phyloP scores from a whole-genome alignment of 2,888 invertebrate species.

The Malthinus seriepunctatus region DNA sequence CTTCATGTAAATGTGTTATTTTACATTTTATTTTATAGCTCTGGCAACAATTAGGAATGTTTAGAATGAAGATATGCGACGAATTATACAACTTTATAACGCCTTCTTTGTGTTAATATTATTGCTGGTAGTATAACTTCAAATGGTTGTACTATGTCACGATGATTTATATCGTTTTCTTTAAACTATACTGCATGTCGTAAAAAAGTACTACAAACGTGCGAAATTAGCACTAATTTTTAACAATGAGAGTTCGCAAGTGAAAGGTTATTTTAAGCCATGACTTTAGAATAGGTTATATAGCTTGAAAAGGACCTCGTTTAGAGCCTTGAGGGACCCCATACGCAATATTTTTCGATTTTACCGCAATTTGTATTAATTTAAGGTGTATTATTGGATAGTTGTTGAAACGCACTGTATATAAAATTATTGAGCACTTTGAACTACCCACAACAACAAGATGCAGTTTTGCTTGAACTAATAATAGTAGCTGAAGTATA shows the following conservation, averaged over 20 bases:
- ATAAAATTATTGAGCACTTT: neutral
- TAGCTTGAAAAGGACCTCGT: too few relatives aligned
- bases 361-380: too few relatives aligned
- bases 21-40: constrained; percentile 31
- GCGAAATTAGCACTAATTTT: too few relatives aligned
- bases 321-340: too few relatives aligned
- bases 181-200: too few relatives aligned
- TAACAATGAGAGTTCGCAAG: too few relatives aligned
- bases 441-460: neutral
- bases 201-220: too few relatives aligned
- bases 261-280: too few relatives aligned
- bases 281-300: too few relatives aligned
- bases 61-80: constrained; percentile 10
- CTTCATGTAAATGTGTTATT: constrained; percentile 27
- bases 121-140: constrained; percentile 2
- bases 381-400: too few relatives aligned
- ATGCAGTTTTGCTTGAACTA: constrained; percentile 3
- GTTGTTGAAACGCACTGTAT: too few relatives aligned
- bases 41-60: constrained; percentile 24
- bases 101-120: constrained; percentile 9
- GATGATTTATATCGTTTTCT: neutral
- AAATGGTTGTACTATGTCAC: neutral
- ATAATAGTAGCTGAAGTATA: neutral
- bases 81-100: constrained; percentile 21
- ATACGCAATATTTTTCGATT: too few relatives aligned